Percentiles rank a stretch among this genome's conserved stretches.
Evolutionary conservation across 2,113 vertebrate genomes (phyloP).

Genomic region (Neogobius melanostomus): DNA sequence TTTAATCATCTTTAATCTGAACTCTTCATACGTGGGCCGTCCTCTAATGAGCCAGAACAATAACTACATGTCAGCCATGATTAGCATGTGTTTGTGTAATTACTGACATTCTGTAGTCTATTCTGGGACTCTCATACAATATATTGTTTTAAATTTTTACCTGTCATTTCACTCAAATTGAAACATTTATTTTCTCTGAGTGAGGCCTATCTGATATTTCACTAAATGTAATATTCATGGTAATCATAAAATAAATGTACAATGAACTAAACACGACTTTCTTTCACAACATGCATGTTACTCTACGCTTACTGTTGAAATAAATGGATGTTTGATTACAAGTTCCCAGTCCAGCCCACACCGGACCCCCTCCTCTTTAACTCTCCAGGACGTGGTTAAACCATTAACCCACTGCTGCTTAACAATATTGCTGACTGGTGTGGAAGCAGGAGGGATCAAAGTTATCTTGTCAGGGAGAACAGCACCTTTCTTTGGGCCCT

Average conservation of each 20-base stretch:
- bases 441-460: constrained; percentile 79
- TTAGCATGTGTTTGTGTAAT: constrained; percentile 32
- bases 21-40: constrained; percentile 54
- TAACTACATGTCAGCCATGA: constrained; percentile 59
- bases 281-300: background rate
- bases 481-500: constrained; percentile 67
- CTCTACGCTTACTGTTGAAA: background rate
- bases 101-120: too few relatives aligned
- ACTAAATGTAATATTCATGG: too few relatives aligned
- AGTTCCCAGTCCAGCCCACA: constrained; percentile 13
- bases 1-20: constrained; percentile 74
- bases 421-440: constrained; percentile 82
- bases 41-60: constrained; percentile 67
- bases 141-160: too few relatives aligned
- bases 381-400: constrained; percentile 63
- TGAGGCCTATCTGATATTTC: too few relatives aligned
- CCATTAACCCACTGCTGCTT: constrained; percentile 77
- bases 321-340: background rate
- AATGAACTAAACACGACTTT: too few relatives aligned
- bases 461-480: constrained; percentile 80
- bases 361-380: constrained; percentile 19
- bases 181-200: too few relatives aligned
- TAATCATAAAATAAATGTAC: too few relatives aligned
- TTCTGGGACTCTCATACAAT: background rate
- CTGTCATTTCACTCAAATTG: too few relatives aligned